Conservation (phyloP, 1,140 invertebrate species). For the Pteromalus puparum region DNA sequence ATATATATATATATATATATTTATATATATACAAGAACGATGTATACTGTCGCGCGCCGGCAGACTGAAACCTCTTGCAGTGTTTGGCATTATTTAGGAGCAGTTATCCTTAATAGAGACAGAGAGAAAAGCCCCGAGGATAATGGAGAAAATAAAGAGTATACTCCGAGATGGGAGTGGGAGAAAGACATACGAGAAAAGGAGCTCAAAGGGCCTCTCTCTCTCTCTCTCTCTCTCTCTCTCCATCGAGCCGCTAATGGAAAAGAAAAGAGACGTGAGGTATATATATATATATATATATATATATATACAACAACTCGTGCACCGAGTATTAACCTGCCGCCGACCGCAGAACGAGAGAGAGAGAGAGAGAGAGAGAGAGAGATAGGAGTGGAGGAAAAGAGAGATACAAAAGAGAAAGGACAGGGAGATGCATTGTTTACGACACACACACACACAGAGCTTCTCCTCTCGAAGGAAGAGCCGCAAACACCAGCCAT, state of each 20-base stretch:
- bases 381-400: conserved; percentile 50
- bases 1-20: too few species aligned
- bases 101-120: conserved; percentile 37
- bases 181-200: conserved; percentile 17
- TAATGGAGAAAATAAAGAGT: conserved; percentile 16
- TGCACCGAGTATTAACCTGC: conserved; percentile 33
- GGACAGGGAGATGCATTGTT: conserved; percentile 63
- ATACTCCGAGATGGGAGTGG: not conserved
- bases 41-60: too few species aligned
- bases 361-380: conserved; percentile 53
- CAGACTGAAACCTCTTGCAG: not conserved
- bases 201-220: conserved; percentile 33
- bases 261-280: conserved; percentile 40
- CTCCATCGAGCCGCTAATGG: conserved; percentile 40
- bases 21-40: too few species aligned
- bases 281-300: not conserved
- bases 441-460: conserved; percentile 52
- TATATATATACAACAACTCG: not conserved
- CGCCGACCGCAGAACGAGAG: conserved; percentile 42
- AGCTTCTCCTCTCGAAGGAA: conserved; percentile 40
- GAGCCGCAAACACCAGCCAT: conserved; percentile 57
- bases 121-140: conserved; percentile 10
- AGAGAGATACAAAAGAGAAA: conserved; percentile 50
- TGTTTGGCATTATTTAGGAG: conserved; percentile 12
- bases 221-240: not conserved